Percentiles rank a stretch among this genome's conserved stretches.
Evolutionary conservation across 2,888 invertebrate genomes (phyloP).

Genomic region (Rotaria socialis): DNA sequence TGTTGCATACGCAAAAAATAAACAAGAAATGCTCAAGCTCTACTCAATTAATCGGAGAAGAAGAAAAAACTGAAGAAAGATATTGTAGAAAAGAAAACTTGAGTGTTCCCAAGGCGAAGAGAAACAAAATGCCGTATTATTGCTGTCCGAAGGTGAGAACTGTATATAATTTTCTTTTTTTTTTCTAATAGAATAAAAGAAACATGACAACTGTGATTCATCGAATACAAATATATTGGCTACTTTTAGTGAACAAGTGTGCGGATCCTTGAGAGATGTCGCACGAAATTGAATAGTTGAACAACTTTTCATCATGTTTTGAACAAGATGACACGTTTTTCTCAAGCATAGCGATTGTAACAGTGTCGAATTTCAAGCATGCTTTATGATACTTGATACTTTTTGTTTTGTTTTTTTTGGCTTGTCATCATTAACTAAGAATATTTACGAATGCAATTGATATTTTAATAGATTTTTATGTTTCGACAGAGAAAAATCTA

Average conservation of each 20-base stretch:
- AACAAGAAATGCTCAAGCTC: background rate
- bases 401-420: too few relatives aligned
- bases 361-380: too few relatives aligned
- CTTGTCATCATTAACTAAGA: too few relatives aligned
- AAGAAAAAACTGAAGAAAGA: background rate
- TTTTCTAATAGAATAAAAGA: background rate
- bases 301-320: too few relatives aligned
- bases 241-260: background rate
- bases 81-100: background rate
- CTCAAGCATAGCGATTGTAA: too few relatives aligned
- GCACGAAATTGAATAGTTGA: background rate
- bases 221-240: background rate
- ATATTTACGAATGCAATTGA: too few relatives aligned
- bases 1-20: background rate
- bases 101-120: background rate
- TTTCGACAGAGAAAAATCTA: too few relatives aligned
- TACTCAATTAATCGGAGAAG: background rate
- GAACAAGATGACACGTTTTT: too few relatives aligned
- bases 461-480: too few relatives aligned
- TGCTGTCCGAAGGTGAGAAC: background rate
- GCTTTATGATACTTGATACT: too few relatives aligned
- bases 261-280: background rate
- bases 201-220: constrained; percentile 3
- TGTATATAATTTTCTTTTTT: background rate
- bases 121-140: background rate